Evolutionary conservation across 2,113 vertebrate genomes (phyloP).

Genomic region (Chionis minor): DNA sequence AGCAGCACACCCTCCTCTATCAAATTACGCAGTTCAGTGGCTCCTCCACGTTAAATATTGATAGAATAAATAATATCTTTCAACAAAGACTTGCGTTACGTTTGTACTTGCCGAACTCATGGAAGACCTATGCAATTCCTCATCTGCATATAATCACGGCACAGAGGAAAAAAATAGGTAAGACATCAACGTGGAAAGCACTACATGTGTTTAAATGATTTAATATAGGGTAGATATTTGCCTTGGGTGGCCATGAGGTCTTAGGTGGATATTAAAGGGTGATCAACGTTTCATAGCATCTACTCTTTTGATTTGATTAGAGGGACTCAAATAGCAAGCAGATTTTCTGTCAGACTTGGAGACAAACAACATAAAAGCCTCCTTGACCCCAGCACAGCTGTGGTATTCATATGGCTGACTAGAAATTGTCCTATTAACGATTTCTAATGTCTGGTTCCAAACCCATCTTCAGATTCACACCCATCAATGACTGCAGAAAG

Average conservation of each 20-base stretch:
- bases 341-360: not conserved
- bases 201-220: not conserved
- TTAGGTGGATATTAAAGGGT: not conserved
- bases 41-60: constrained; percentile 9
- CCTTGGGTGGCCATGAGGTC: not conserved
- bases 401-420: not conserved
- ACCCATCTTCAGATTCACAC: not conserved
- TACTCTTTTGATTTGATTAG: not conserved
- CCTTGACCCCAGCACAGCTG: not conserved
- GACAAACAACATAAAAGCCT: not conserved
- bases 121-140: constrained; percentile 60
- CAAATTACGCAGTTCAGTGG: not conserved
- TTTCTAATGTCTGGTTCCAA: not conserved
- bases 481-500: not conserved
- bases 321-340: not conserved
- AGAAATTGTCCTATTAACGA: not conserved
- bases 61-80: not conserved
- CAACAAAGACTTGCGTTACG: constrained; percentile 22
- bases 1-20: not conserved
- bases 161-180: not conserved
- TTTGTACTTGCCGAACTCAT: constrained; percentile 68
- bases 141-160: constrained; percentile 37
- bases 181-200: not conserved
- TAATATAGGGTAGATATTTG: not conserved
- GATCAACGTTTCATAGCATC: not conserved